These are phyloP conservation scores for Nicator chloris DNA, from an alignment of 2,113 vertebrate species.

Conservation along the genomic window DNA sequence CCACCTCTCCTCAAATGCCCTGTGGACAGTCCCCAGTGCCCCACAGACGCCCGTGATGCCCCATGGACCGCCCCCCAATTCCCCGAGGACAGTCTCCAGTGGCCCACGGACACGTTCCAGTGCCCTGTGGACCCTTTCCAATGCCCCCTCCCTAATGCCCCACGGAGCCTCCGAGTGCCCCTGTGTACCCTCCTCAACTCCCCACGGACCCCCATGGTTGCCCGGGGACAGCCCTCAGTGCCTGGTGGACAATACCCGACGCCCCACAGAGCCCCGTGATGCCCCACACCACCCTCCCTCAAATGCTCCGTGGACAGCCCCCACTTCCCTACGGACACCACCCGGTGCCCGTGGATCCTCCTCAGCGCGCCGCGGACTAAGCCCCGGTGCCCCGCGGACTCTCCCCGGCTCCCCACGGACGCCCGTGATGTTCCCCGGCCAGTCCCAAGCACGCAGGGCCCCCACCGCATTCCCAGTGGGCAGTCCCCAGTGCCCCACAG, in stretches of 20 bases:
- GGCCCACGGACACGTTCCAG: background rate
- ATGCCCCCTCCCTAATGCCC: background rate
- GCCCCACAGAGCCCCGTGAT: background rate
- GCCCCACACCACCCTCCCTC: background rate
- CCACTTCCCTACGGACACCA: background rate
- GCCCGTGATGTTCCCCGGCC: background rate
- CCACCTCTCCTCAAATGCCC: background rate
- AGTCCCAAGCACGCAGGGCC: background rate
- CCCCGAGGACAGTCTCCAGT: background rate
- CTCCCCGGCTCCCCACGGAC: background rate
- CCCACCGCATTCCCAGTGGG: background rate
- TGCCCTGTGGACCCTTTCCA: background rate
- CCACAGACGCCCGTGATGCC: background rate
- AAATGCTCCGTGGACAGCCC: background rate
- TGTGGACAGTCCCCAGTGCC: background rate
- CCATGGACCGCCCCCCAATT: background rate
- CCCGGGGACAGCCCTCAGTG: background rate
- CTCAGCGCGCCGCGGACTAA: background rate
- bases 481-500: background rate
- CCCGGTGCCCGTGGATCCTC: too few relatives aligned
- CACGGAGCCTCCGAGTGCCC: background rate
- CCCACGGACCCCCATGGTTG: background rate
- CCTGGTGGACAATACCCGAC: background rate
- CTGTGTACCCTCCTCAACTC: background rate
- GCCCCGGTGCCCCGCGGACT: too few relatives aligned